phyloP scores from a whole-genome alignment of 2,113 vertebrate species.

The Trematocara unimaculatum region DNA sequence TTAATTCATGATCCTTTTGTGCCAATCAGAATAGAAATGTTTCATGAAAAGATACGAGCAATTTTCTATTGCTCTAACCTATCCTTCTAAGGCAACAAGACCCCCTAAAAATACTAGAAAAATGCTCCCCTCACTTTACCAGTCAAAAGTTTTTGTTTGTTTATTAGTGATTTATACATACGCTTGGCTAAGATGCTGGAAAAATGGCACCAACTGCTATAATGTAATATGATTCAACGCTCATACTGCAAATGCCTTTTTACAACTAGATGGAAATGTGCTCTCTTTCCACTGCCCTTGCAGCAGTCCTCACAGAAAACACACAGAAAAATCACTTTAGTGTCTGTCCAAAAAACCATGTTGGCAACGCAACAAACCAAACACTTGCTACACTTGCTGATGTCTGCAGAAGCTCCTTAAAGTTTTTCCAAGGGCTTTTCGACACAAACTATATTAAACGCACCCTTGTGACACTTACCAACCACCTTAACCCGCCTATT shows the following conservation, averaged over 20 bases:
- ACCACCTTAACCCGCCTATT: constrained; percentile 27
- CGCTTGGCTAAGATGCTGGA: neutral
- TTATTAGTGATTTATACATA: neutral
- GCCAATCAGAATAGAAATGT: neutral
- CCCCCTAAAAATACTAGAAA: neutral
- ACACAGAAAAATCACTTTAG: neutral
- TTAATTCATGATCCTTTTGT: neutral
- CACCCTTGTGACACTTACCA: constrained; percentile 28
- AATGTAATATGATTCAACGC: neutral
- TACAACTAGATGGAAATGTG: constrained; percentile 5
- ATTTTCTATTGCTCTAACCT: neutral
- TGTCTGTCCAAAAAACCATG: neutral
- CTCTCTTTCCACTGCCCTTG: neutral
- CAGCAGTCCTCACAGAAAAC: neutral
- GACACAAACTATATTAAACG: constrained; percentile 21
- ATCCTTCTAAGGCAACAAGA: neutral
- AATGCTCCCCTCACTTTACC: neutral
- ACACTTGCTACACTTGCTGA: neutral
- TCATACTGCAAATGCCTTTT: neutral
- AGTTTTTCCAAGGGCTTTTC: constrained; percentile 16
- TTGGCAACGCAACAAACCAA: neutral
- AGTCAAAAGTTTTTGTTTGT: neutral
- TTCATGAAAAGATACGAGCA: neutral
- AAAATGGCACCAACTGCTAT: neutral
- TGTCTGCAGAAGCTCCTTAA: constrained; percentile 11